Conservation (phyloP, 2,797 vertebrate species). For the Cheirogaleus major region DNA sequence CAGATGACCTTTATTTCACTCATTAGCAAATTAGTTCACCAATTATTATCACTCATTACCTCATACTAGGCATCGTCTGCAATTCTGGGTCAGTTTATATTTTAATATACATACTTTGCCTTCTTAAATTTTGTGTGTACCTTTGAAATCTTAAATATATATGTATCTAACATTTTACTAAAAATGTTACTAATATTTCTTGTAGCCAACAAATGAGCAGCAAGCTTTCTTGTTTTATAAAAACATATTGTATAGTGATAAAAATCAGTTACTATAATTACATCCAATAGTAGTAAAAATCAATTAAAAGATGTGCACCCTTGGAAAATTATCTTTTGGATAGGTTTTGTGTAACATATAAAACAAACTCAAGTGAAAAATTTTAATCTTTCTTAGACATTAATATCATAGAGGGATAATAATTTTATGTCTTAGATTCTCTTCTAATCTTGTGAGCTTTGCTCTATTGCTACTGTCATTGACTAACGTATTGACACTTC, state of each 20-base stretch:
- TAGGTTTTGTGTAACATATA: conserved; percentile 17
- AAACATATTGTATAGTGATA: not conserved
- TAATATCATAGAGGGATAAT: conserved; percentile 15
- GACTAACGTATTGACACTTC: not conserved
- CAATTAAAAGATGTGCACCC: not conserved
- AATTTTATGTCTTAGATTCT: not conserved
- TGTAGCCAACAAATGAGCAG: not conserved
- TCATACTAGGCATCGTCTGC: not conserved
- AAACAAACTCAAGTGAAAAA: conserved; percentile 30
- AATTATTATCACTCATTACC: not conserved
- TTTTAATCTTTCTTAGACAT: conserved; percentile 28
- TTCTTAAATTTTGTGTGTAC: conserved; percentile 28
- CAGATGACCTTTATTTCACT: conserved; percentile 5
- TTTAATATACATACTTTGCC: not conserved
- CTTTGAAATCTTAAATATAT: not conserved
- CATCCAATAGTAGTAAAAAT: not conserved
- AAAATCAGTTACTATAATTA: conserved; percentile 5
- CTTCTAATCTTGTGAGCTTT: not conserved
- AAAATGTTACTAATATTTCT: not conserved
- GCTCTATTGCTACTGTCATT: not conserved
- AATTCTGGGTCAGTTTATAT: not conserved
- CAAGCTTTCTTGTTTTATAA: not conserved
- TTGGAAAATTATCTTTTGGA: not conserved
- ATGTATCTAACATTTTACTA: not conserved
- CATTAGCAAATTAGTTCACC: not conserved